Evolutionary conservation across 2,888 invertebrate genomes (phyloP).

Genomic region (Leptopilina myrica): DNA sequence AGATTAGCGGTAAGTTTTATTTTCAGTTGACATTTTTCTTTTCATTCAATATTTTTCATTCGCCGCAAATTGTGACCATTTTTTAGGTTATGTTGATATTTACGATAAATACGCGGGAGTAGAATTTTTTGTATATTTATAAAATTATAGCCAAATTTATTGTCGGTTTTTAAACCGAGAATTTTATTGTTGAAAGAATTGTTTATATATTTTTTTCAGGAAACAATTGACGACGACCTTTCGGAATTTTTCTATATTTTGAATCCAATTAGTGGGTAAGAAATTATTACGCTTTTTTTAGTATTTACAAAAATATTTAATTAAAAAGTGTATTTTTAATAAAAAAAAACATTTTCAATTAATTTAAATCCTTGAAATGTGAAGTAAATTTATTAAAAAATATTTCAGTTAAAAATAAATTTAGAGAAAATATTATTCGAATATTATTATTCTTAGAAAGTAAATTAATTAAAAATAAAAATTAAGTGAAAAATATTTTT

Average conservation of each 20-base stretch:
- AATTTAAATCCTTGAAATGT: no score
- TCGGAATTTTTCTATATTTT: not conserved
- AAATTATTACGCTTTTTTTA: not conserved
- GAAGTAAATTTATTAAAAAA: no score
- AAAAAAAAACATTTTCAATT: no score
- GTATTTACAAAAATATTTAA: no score
- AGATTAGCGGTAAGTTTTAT: slow-evolving; percentile 9
- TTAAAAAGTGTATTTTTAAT: no score
- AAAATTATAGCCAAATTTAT: not conserved
- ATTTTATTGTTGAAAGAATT: not conserved
- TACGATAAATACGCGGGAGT: no score
- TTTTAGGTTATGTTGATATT: not conserved
- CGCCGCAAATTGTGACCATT: not conserved
- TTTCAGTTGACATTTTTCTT: not conserved
- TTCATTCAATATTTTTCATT: not conserved
- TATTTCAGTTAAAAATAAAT: no score
- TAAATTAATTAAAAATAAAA: no score
- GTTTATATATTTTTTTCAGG: not conserved
- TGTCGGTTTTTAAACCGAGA: not conserved
- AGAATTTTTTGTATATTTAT: no score
- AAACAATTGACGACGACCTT: not conserved
- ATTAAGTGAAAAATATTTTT: no score
- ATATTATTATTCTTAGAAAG: no score
- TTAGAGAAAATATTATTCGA: no score
- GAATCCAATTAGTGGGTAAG: slow-evolving; percentile 15